Base-by-base conservation (phyloP, 1,140 invertebrate species). In the Vanessa atalanta region DNA sequence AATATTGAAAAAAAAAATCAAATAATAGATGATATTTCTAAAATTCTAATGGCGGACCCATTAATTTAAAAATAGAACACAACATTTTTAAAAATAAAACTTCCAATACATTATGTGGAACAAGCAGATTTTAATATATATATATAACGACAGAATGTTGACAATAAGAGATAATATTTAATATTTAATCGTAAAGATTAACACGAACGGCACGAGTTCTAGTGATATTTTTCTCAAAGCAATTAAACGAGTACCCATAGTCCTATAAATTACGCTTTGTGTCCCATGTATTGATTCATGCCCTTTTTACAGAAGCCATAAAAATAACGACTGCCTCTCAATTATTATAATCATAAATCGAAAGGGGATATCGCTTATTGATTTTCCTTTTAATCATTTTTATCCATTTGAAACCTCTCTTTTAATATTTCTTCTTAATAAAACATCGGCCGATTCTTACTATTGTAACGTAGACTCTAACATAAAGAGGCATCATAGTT, bases 281-380 rank as follows among this genome's bases (percentile, higher is more conserved):
- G 77, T 86, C 80, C 79, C 85, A 75, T 72, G 80, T 84, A 88
- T 84, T 84, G 88, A 87, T 83, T 86, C 80, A 84, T 84, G 78
- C 76, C 77, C 75, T 81, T 81, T 84, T 90, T 88, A 88, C 88
- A 83, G 83, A 84, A 86, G 84, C 87, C 84, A 90, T 91, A 89
- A 90, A 91, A 91, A 85, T 89, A 90, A 91, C 85, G 84, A 87
- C 82, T 81, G 80, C 84, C 82, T 83, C 79, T 79, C 81, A 82
- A 86, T 88, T 86, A 86, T 85, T 83, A 82, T 79, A 79, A 81
- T 83, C 83, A 85, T 86, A 88, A 88, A 90, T 90, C 81, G 80
- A 75, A 78, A 76, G 70, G 76, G 65, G 63, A 69, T 73, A 63
- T 73, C 57, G 63, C 47, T 73, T 73, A 66, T 66, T 67, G 72